phyloP scores from a whole-genome alignment of 2,113 vertebrate genomes.

The Eurypyga helias region DNA sequence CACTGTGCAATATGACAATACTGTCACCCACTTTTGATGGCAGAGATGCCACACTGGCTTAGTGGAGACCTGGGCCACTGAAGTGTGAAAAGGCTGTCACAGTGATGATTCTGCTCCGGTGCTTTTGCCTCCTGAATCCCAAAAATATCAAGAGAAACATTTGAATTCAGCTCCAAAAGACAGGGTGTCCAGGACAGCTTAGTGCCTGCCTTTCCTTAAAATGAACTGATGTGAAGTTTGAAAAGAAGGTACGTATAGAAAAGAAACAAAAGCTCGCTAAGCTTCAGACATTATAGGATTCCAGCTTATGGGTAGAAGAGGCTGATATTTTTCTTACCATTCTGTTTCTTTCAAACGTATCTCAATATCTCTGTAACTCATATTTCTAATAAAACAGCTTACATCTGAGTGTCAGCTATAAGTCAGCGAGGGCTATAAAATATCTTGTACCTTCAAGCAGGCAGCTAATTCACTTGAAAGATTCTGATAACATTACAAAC shows the following conservation, averaged over 20 bases:
- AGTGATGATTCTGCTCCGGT: background rate
- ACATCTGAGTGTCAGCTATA: background rate
- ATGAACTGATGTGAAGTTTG: background rate
- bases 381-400: background rate
- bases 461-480: background rate
- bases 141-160: background rate
- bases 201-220: background rate
- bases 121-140: background rate
- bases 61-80: background rate
- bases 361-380: background rate
- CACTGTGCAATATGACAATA: background rate
- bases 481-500: background rate
- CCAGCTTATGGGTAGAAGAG: background rate
- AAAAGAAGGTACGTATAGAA: background rate
- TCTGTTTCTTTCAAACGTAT: background rate
- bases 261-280: background rate
- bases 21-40: background rate
- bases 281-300: background rate
- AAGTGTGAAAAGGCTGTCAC: constrained; percentile 36
- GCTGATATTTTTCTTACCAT: background rate
- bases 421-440: background rate
- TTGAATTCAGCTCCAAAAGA: background rate
- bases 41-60: background rate
- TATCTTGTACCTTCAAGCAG: background rate
- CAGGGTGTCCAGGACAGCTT: background rate